A percentile compares a stretch with the other conserved stretches of the same genome.
phyloP scores from a whole-genome alignment of 2,888 invertebrate genomes.

The Epicampocera succincta region DNA sequence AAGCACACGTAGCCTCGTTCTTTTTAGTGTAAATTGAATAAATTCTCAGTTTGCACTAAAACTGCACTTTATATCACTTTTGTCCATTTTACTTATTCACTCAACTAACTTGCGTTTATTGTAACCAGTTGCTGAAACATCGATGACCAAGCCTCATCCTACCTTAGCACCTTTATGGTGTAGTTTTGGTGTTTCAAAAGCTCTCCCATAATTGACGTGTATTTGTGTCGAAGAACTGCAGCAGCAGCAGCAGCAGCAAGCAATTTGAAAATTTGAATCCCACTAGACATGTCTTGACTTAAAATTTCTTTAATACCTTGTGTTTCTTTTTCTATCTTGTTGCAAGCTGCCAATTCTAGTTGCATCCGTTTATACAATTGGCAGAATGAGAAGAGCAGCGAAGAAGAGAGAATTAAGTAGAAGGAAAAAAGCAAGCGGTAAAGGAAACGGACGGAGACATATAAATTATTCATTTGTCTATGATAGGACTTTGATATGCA shows the following conservation, averaged over 20 bases:
- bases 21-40: conserved; percentile 61
- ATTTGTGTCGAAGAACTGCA: conserved; percentile 21
- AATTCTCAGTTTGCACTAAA: conserved; percentile 59
- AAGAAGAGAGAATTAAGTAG: neutral
- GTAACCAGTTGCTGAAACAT: neutral
- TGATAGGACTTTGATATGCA: conserved; percentile 63
- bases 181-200: conserved; percentile 30
- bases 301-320: conserved; percentile 34
- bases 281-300: conserved; percentile 60
- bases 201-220: conserved; percentile 16
- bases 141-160: neutral
- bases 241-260: neutral
- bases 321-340: conserved; percentile 1
- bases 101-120: conserved; percentile 15
- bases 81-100: conserved; percentile 46
- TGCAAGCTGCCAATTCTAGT: conserved; percentile 14
- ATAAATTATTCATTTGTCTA: conserved; percentile 63
- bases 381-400: neutral
- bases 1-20: conserved; percentile 51
- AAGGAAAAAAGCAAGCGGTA: neutral
- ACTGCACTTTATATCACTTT: conserved; percentile 65
- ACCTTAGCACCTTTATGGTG: conserved; percentile 50
- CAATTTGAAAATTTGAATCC: conserved; percentile 53
- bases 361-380: neutral
- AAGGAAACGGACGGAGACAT: conserved; percentile 46